Percentiles rank a stretch among this genome's conserved stretches.
Conservation (phyloP, 2,888 invertebrate species). For the Allygus modestus region DNA sequence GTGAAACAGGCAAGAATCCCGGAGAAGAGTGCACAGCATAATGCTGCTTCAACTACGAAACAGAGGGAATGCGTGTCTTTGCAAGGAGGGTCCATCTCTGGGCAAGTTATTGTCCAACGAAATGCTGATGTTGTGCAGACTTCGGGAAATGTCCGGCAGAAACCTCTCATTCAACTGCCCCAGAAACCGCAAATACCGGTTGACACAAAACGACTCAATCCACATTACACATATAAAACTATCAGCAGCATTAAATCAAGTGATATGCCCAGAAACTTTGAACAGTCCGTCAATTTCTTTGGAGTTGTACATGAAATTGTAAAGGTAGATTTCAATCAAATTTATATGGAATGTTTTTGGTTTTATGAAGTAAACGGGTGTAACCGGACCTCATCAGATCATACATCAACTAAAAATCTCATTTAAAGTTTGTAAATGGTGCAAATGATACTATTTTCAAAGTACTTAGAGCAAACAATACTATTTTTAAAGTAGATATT, state of each 20-base stretch:
- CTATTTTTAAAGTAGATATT: no score
- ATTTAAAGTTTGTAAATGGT: no score
- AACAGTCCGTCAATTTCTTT: background rate
- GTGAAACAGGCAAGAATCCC: background rate
- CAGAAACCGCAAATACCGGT: background rate
- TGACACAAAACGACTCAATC: background rate
- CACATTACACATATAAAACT: background rate
- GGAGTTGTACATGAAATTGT: background rate
- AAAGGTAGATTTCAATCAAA: background rate
- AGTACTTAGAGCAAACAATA: no score
- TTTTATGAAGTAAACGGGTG: no score
- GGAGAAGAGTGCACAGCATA: background rate
- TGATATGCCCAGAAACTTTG: background rate
- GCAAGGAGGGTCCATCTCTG: no score
- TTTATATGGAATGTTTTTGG: background rate
- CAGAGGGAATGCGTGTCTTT: background rate
- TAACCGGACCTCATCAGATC: no score
- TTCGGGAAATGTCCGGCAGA: no score
- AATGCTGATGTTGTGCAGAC: no score
- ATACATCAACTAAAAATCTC: no score
- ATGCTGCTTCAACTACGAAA: background rate
- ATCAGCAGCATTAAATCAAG: background rate
- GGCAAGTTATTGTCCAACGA: no score
- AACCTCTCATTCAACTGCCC: background rate
- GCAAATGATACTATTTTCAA: no score